Evolutionary conservation across 2,113 vertebrate genomes (phyloP).

Genomic region (Garra rufa): DNA sequence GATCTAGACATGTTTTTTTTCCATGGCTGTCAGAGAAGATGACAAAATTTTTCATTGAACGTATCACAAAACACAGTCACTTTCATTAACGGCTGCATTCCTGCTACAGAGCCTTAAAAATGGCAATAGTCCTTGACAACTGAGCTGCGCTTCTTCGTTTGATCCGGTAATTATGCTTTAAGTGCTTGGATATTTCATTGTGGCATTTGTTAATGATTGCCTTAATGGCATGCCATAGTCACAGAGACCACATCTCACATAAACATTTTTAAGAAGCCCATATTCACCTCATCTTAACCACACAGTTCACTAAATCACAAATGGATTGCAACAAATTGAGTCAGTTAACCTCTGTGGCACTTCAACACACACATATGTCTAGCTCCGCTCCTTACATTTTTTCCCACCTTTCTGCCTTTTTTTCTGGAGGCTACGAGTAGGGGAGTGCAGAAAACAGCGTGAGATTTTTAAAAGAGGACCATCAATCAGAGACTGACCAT

Average conservation of each 20-base stretch:
- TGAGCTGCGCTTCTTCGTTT: constrained; percentile 34
- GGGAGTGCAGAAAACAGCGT: background rate
- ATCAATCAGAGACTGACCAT: constrained; percentile 52
- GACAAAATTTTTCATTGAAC: constrained; percentile 43
- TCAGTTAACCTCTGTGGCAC: constrained; percentile 65
- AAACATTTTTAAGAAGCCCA: background rate
- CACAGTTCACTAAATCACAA: constrained; percentile 40
- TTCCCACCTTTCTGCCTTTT: background rate
- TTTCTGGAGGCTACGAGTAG: constrained; percentile 42
- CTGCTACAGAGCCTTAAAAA: background rate
- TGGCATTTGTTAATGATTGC: constrained; percentile 34
- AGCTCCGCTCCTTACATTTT: constrained; percentile 2
- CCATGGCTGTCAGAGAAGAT: constrained; percentile 33
- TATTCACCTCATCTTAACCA: background rate
- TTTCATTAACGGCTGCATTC: background rate
- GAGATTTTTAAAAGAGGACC: constrained; percentile 50
- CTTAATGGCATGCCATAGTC: constrained; percentile 28
- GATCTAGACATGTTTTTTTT: constrained; percentile 14
- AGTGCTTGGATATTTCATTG: constrained; percentile 24
- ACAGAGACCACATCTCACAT: background rate
- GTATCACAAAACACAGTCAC: background rate
- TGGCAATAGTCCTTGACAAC: constrained; percentile 36
- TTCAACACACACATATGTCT: constrained; percentile 62
- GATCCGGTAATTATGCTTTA: constrained; percentile 50
- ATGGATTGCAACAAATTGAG: constrained; percentile 57